Base-by-base conservation (phyloP, 23 tunicate genomes). In the Halocynthia roretzi region DNA sequence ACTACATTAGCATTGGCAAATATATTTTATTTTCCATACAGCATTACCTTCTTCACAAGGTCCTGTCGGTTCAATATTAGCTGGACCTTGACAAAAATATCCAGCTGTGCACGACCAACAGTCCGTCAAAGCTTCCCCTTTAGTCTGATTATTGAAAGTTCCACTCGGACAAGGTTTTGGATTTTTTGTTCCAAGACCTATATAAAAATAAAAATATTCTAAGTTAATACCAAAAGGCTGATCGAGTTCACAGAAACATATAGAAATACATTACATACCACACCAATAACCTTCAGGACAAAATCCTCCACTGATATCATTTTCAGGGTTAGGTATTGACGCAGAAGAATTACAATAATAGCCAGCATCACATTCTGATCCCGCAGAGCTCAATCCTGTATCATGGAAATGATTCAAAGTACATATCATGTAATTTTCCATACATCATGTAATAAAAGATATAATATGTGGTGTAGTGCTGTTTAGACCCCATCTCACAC, bases 221-320 rank as follows among this genome's bases (percentile, higher is more conserved):
- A 4, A 50, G 48, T 31, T 11, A 1, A 48, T 51, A 17, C 17
- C 21, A 14, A 52, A 72, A 14, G 50, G 20, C 20, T 17, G 18
- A 72, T 50, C 10, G 11, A 72, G 15, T 72, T 31, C n/a, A 31
- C 65, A 64, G 48, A 31, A 72, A 48, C 5, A 31, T 52, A 1
- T 72, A 31, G 10, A 52, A 15, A 50, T 18, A 19, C 18, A 23
- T 0, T n/a, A 67, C 87, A 63, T 80, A 92, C 98, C 92, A 61
- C 98, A 92, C 76, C 74, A 92, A 58, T 67, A 71, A 40, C 98
- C 98, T 49, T 62, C 83, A 55, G 98, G 90, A 65, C 98, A 92
- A 21, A 81, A 69, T n/a, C 78, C 82, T 8, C 96, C 96, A 7
- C 87, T 86, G 6, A 74, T 71, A 9, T 75, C 98, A 61, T 92